Evolutionary conservation across 2,888 invertebrate species (phyloP).

Genomic region (Parelbella ahira): DNA sequence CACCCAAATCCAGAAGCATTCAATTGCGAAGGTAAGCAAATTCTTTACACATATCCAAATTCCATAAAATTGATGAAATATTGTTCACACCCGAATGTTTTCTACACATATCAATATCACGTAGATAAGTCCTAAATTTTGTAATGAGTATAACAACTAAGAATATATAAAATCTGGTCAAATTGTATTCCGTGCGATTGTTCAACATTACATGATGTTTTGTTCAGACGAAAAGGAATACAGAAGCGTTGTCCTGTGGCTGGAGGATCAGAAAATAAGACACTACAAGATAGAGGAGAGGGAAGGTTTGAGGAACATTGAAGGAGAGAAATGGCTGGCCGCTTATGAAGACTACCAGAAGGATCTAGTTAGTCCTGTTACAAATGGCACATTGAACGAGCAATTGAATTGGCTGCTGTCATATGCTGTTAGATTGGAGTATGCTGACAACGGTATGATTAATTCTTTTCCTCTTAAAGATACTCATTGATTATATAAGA

Average conservation of each 20-base stretch:
- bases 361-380: constrained; percentile 87
- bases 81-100: too few species aligned
- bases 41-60: too few species aligned
- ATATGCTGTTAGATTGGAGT: constrained; percentile 91
- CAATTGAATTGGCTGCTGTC: constrained; percentile 93
- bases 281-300: constrained; percentile 92
- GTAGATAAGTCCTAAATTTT: too few species aligned
- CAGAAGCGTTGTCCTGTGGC: constrained; percentile 90
- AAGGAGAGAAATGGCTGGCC: constrained; percentile 85
- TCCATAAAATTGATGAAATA: too few species aligned
- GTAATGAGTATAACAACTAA: too few species aligned
- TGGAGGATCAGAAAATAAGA: constrained; percentile 96
- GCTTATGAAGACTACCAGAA: constrained; percentile 86
- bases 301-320: constrained; percentile 84
- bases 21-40: constrained; percentile 83
- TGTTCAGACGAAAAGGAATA: constrained; percentile 88
- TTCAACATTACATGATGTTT: too few species aligned
- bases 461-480: too few species aligned
- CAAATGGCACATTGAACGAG: constrained; percentile 79
- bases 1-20: constrained; percentile 87
- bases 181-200: too few species aligned
- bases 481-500: too few species aligned
- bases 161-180: too few species aligned
- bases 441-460: constrained; percentile 88
- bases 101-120: too few species aligned